Percentiles rank a stretch among this genome's conserved stretches.
Conservation (phyloP, 2,888 invertebrate genomes). For the Athalia circularis region DNA sequence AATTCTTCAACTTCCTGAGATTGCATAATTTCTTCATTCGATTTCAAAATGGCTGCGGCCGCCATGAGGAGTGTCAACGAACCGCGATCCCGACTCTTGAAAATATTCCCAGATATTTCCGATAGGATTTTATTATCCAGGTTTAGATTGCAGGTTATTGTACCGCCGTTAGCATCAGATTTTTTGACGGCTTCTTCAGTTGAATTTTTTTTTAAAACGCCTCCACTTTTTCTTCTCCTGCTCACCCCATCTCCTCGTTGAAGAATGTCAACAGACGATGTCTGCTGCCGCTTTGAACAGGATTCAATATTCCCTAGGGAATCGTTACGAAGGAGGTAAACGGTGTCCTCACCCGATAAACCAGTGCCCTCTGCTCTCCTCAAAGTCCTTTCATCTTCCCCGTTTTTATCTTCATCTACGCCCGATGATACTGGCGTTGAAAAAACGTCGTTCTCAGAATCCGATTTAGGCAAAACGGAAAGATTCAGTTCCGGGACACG, state of each 20-base stretch:
- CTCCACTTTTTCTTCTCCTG: conserved; percentile 11
- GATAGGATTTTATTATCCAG: conserved; percentile 19
- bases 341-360: conserved; percentile 12
- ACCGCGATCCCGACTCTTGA: background rate
- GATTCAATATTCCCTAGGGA: conserved; percentile 1
- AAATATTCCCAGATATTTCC: conserved; percentile 13
- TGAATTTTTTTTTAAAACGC: conserved; percentile 19
- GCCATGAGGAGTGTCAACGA: conserved; percentile 35
- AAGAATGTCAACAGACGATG: conserved; percentile 13
- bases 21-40: conserved; percentile 17
- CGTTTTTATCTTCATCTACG: background rate
- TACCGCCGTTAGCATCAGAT: background rate
- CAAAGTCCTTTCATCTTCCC: background rate
- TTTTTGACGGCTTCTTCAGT: conserved; percentile 11
- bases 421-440: conserved; percentile 34
- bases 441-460: conserved; percentile 46
- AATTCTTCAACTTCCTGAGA: conserved; percentile 4
- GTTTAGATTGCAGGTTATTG: conserved; percentile 20
- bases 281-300: background rate
- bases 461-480: conserved; percentile 42
- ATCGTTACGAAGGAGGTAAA: conserved; percentile 27
- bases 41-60: conserved; percentile 9
- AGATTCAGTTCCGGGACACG: conserved; percentile 46
- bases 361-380: conserved; percentile 2
- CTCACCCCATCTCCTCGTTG: conserved; percentile 19